These are phyloP conservation scores for Drosophila colorata DNA, from an alignment of 2,888 invertebrate genomes.

Conservation along the genomic window DNA sequence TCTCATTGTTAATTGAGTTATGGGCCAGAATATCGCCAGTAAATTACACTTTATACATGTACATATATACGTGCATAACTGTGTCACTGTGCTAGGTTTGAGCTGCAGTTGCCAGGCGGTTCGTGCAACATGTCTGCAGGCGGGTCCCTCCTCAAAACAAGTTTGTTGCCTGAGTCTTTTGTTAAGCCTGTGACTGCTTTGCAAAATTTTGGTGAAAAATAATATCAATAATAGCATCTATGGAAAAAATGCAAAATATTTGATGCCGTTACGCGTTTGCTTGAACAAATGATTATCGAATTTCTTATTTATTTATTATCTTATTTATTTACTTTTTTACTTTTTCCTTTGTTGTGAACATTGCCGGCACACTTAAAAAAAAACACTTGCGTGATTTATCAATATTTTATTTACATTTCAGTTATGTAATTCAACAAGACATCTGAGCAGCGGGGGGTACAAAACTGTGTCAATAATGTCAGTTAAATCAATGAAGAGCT, in stretches of 20 bases:
- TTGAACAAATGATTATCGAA: constrained; percentile 55
- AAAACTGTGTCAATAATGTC: constrained; percentile 72
- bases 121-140: constrained; percentile 60
- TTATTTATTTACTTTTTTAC: constrained; percentile 31
- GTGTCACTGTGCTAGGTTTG: constrained; percentile 64
- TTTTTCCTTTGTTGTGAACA: constrained; percentile 21
- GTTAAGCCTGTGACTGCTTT: constrained; percentile 48
- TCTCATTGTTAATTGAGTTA: constrained; percentile 64
- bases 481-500: constrained; percentile 63
- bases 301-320: constrained; percentile 42
- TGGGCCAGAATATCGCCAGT: constrained; percentile 50
- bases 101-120: constrained; percentile 35
- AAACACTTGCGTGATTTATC: constrained; percentile 34
- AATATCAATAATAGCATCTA: constrained; percentile 20
- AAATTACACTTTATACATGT: constrained; percentile 18
- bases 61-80: constrained; percentile 31
- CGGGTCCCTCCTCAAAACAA: constrained; percentile 36
- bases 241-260: constrained; percentile 36
- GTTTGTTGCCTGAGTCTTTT: constrained; percentile 78
- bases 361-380: constrained; percentile 11
- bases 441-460: constrained; percentile 8
- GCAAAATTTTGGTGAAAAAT: constrained; percentile 21
- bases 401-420: constrained; percentile 52
- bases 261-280: constrained; percentile 55
- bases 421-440: constrained; percentile 39